A percentile compares a stretch with the other conserved stretches of the same genome.
Evolutionary conservation across 2,113 vertebrate genomes (phyloP).

Genomic region (Galemys pyrenaicus): DNA sequence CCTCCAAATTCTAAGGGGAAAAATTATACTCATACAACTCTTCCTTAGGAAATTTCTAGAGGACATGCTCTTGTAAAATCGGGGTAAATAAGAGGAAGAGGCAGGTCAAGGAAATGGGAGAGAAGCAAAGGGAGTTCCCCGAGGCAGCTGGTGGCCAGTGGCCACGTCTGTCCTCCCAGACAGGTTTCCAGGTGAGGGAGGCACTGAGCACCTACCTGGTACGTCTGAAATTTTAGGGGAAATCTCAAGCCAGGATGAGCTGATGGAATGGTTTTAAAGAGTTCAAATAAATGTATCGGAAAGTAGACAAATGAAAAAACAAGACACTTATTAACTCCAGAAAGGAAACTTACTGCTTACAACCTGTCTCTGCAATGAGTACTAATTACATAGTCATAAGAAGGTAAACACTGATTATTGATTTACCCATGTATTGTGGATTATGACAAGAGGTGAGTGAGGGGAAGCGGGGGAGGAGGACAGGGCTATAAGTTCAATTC

Average conservation of each 20-base stretch:
- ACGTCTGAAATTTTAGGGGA: neutral
- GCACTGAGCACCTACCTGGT: neutral
- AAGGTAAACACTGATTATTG: neutral
- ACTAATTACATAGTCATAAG: neutral
- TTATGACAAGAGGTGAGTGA: neutral
- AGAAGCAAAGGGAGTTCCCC: neutral
- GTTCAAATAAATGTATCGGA: neutral
- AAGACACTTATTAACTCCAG: conserved; percentile 32
- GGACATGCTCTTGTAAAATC: neutral
- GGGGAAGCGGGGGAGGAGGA: neutral
- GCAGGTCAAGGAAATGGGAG: neutral
- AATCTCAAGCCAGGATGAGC: neutral
- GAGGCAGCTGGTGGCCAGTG: neutral
- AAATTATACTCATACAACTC: neutral
- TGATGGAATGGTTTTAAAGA: neutral
- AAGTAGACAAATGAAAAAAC: neutral
- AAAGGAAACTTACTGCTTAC: neutral
- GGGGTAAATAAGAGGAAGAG: neutral
- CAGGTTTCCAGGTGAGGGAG: neutral
- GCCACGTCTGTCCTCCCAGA: neutral
- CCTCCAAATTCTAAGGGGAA: neutral
- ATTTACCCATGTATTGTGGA: conserved; percentile 26
- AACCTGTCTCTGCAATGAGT: neutral
- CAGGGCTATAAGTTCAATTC: neutral
- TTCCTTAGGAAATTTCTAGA: neutral